phyloP scores from a whole-genome alignment of 2,888 invertebrate species.

The Oscheius sp. region DNA sequence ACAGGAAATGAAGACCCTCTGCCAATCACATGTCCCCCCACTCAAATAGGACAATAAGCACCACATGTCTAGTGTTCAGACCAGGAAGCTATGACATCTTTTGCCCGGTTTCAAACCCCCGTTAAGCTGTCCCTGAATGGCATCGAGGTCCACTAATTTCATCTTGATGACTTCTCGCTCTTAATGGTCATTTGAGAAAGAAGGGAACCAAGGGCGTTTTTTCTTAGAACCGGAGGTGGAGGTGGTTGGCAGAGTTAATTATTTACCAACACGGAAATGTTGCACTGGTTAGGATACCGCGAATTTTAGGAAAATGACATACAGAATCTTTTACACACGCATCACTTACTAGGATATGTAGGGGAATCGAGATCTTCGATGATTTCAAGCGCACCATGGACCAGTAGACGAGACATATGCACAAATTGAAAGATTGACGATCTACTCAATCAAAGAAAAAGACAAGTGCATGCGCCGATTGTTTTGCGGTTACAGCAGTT shows the following conservation, averaged over 20 bases:
- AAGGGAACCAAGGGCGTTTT: background rate
- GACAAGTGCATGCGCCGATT: slow-evolving; percentile 13
- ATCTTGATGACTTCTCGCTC: too few species aligned
- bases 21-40: slow-evolving; percentile 4
- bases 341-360: slow-evolving; percentile 8
- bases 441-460: slow-evolving; percentile 1
- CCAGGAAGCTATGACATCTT: too few species aligned
- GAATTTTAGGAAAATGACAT: too few species aligned
- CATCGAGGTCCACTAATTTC: too few species aligned
- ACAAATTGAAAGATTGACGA: background rate
- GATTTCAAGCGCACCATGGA: slow-evolving; percentile 1
- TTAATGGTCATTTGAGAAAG: background rate
- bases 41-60: too few species aligned
- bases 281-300: slow-evolving; percentile 1
- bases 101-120: too few species aligned
- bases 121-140: too few species aligned
- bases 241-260: slow-evolving; percentile 24
- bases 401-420: background rate
- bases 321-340: too few species aligned
- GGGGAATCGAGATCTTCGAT: background rate
- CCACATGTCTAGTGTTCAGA: too few species aligned
- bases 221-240: background rate
- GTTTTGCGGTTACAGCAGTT: background rate
- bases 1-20: slow-evolving; percentile 12
- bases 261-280: slow-evolving; percentile 29